Base-by-base conservation (phyloP, 2,797 vertebrate genomes). In the Aquila chrysaetos region DNA sequence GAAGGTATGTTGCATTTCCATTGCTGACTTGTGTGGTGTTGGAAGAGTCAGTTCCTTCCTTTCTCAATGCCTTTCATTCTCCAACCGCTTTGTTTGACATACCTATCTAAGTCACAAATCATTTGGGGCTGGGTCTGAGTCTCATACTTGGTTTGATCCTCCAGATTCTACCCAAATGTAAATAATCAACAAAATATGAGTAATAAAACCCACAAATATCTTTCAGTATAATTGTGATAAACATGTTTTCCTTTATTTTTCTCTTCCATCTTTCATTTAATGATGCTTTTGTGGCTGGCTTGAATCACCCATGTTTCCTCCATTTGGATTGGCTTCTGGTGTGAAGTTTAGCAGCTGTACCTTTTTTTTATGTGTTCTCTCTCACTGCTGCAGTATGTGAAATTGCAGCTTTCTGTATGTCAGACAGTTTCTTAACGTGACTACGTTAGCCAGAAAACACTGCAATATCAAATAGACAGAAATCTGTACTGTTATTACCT, bases 341-440 rank as follows among this genome's bases (percentile, higher is more conserved):
- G 85, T 75, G 94, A 88, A 94, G 80, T 93, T 96, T n/a, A 94
- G 80, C 92, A 95, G 88, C 91, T 94, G 80, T 75, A 88, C 86
- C 85, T 95, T 88, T 92, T 77, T 78, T 54, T 67, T n/a, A 33
- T 94, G 90, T 95, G 91, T 85, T 73, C 91, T 68, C 87, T 80
- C 91, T 93, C 91, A 56, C 80, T 88, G 88, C 61, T 81, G 79
- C 83, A 64, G 56, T 23, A 78, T 91, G 94, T 93, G 88, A 91
- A 82, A 49, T 54, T 89, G 85, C 80, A 54, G 85, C 76, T 93
- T 93, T 59, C 44, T 65, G 39, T 60, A 54, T 51, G 72, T 77
- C 87, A 90, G 87, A 95, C 91, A 69, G 85, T 60, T 95, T 44
- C 72, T 77, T 74, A 54, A 51, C 12, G 46, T 93, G 94, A 67